Base-by-base conservation (phyloP, 2,797 vertebrate genomes). In the Oryzias sinensis region DNA sequence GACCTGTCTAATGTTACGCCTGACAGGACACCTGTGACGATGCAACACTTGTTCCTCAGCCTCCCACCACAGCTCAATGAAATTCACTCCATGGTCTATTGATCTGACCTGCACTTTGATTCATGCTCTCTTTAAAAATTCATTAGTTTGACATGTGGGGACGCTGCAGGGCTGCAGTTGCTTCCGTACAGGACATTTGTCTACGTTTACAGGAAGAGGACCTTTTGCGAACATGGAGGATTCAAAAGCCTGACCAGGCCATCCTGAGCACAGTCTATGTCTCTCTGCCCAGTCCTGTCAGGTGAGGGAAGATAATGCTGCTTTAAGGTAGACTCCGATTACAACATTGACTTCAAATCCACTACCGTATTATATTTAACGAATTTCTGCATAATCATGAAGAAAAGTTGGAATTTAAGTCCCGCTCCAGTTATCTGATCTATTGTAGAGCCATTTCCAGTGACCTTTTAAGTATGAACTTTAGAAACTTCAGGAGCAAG, bases 41-140 rank as follows among this genome's bases (percentile, higher is more conserved):
- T 59, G 65, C 53, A 2, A 53, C 43, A 65, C 72, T 65, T 77
- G 66, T 49, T 54, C 47, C 20, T 20, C 67, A 64, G 56, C 59
- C 68, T 62, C 8, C 54, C 65, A 62, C 53, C 0, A 14, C 61
- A 27, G 47, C 27, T 15, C 76, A 74, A 76, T 74, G 81, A 88
- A 82, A 87, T 83, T 76, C 80, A 69, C 79, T 82, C 78, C 70
- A 68, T 76, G 80, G 62, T 82, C 73, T 88, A 89, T 90, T 81
- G 90, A 91, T 90, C 80, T 62, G 75, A 75, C 65, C 85, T 72
- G 80, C 52, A 4, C 73, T 84, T 82, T 89, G 88, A 91, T 86
- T 88, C 80, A 91, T 89, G 82, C 68, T n/a, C 82, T 90, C 83
- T 89, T 91, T 91, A 90, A 90, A 88, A 86, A 89, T 89, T 83